Base-by-base conservation (phyloP, 1,140 invertebrate species). In the Aphelenchoides avenae region DNA sequence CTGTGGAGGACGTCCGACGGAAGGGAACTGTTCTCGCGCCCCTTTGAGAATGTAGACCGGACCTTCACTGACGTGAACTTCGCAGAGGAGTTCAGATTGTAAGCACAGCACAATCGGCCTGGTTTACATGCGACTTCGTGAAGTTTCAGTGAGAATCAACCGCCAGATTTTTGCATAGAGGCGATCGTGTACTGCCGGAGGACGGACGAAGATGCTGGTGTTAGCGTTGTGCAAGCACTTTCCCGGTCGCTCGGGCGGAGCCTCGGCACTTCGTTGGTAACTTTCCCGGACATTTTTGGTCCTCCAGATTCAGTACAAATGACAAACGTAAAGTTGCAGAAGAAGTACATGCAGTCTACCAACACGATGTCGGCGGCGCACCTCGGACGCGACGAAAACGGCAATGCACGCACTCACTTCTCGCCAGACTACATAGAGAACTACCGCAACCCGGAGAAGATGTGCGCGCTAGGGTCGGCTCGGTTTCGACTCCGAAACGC, bases 381-480 rank as follows among this genome's bases (percentile, higher is more conserved):
- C 37, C 37, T 49, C 29, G 29, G 50, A 31, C 46, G 56, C 13
- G 48, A n/a, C n/a, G n/a, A n/a, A n/a, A n/a, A n/a, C n/a, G n/a
- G n/a, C n/a, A n/a, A n/a, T n/a, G n/a, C n/a, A n/a, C n/a, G n/a
- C n/a, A n/a, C n/a, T n/a, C n/a, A n/a, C n/a, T n/a, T n/a, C n/a
- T n/a, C n/a, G n/a, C n/a, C 42, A n/a, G 29, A 58, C 9, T 64
- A 65, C 22, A n/a, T 59, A 6, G 59, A 56, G 22, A 59, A 59
- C 24, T 59, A 59, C 60, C 57, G 57, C 29, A 54, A 59, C 56
- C 57, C 57, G 13, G 50, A 54, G 5, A 52, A 39, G 31, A 59
- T 59, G 57, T 56, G 56, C 54, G 20, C 61, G 15, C 29, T 59
- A 20, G 57, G 44, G 7, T 11, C 7, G 18, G 57, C 44, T 7